Evolutionary conservation across 2,888 invertebrate species (phyloP), one percentile per base, ranked within the genome.

Genomic region (Cantharis nigra): DNA sequence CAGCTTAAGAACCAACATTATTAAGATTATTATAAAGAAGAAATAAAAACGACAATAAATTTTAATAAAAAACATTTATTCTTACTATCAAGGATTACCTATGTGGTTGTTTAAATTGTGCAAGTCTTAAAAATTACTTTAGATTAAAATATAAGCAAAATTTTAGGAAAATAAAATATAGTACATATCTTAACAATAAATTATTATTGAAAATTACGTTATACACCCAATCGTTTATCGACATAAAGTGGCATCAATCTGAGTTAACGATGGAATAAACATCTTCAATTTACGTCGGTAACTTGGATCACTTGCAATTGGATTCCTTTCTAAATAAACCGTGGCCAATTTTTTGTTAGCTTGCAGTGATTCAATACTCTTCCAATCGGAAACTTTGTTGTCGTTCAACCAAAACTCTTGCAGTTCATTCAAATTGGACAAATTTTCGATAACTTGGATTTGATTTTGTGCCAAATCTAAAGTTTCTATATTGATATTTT

Each of bases 371-470:
- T 97, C 95, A 2, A 99, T 86, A 18, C 94, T 94, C 16, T 91
- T 90, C 98, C 98, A 99, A 69, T 95, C 94, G 67, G 92, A 89
- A 67, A 99, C 91, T 83, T 93, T 90, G 88, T 99, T 98, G 89
- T 98, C 94, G 86, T 99, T 99, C 78, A 98, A 89, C 99, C 99
- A 99, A 84, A 99, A 92, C 88, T 99, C 99, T 85, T 97, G 94
- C 80, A 99, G 90, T n/a, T 93, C 90, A 2, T 83, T 86, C 84
- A 99, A 91, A 87, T 95, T 94, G 11, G 90, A 89, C 11, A 99
- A 87, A 86, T 97, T 96, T 79, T 94, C 92, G 80, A 99, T 93
- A 2, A 88, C 90, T 62, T 93, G 92, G 20, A 99, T 94, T 85
- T 93, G 93, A 88, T 99, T 99, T 82, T 93, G 92, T 0, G 98